These are phyloP conservation scores for Sakesphorus luctuosus DNA, from an alignment of 2,113 vertebrate genomes.

Conservation along the genomic window DNA sequence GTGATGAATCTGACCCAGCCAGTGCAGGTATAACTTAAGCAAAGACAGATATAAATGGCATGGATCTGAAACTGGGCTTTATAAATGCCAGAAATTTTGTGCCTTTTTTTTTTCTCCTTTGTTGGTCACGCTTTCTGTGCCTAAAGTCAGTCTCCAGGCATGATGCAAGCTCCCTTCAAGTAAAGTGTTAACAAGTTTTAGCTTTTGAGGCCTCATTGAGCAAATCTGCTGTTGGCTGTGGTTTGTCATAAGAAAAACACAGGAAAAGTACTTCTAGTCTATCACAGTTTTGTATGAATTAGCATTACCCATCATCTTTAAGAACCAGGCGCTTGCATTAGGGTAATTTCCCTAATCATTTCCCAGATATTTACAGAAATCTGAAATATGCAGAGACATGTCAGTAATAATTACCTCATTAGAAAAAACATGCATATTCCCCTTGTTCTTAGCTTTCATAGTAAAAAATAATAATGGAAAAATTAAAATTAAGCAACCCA, in stretches of 20 bases:
- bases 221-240: not conserved
- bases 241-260: not conserved
- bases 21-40: not conserved
- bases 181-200: not conserved
- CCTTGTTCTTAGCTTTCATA: not conserved
- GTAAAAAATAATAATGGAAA: slow-evolving; percentile 26
- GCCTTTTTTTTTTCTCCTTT: not conserved
- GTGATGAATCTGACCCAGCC: not conserved
- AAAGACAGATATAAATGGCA: not conserved
- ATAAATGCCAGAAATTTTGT: not conserved
- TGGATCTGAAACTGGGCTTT: not conserved
- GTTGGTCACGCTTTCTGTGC: not conserved
- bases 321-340: not conserved
- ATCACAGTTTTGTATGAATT: slow-evolving; percentile 33
- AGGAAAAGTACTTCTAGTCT: slow-evolving; percentile 7
- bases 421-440: not conserved
- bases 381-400: slow-evolving; percentile 22
- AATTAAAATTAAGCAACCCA: slow-evolving; percentile 9
- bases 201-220: not conserved
- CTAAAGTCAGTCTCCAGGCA: not conserved
- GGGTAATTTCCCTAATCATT: not conserved
- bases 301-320: not conserved
- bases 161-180: not conserved
- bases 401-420: not conserved
- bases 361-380: slow-evolving; percentile 35